phyloP scores from a whole-genome alignment of 37 sponge, comb jelly and placozoan genomes.

The Tethya wilhelma region DNA sequence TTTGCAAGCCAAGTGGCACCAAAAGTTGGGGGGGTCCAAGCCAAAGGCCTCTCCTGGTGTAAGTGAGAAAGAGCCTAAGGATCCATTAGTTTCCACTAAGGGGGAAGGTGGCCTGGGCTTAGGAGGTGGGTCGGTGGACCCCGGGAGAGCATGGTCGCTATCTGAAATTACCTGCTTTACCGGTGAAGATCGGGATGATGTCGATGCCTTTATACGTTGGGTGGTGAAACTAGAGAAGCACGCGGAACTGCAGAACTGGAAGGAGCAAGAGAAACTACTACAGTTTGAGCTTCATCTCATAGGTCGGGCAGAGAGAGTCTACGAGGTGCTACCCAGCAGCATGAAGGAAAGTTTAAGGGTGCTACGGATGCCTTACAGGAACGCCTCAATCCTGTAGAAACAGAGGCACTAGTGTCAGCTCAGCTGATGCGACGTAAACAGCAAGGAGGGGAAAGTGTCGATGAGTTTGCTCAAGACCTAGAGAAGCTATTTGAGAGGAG shows the following conservation, averaged over 20 bases:
- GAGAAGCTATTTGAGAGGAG: slow-evolving; percentile 38
- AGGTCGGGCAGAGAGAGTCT: slow-evolving; percentile 21
- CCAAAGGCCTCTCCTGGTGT: too few species aligned
- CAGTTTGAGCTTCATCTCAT: slow-evolving; percentile 41
- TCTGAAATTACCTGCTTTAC: too few species aligned
- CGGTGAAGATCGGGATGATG: slow-evolving; percentile 8
- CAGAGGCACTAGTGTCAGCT: slow-evolving; percentile 17
- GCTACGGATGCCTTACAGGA: slow-evolving; percentile 15
- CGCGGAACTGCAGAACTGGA: slow-evolving; percentile 30
- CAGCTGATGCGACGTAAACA: slow-evolving; percentile 30
- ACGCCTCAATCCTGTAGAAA: slow-evolving; percentile 16
- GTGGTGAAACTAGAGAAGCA: slow-evolving; percentile 5
- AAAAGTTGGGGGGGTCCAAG: too few species aligned
- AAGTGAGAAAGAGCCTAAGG: too few species aligned
- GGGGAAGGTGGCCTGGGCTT: too few species aligned
- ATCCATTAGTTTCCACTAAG: too few species aligned
- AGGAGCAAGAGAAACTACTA: slow-evolving; percentile 25
- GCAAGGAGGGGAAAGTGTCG: slow-evolving; percentile 5
- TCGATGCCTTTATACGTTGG: slow-evolving; percentile 1
- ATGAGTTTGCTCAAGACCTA: slow-evolving; percentile 12
- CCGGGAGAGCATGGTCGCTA: too few species aligned
- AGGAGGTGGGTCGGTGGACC: too few species aligned
- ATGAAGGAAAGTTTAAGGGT: neutral
- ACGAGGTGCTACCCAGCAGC: slow-evolving; percentile 7
- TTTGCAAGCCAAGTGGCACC: too few species aligned